phyloP scores from a whole-genome alignment of 2,888 invertebrate species.

The Amaurobius ferox region DNA sequence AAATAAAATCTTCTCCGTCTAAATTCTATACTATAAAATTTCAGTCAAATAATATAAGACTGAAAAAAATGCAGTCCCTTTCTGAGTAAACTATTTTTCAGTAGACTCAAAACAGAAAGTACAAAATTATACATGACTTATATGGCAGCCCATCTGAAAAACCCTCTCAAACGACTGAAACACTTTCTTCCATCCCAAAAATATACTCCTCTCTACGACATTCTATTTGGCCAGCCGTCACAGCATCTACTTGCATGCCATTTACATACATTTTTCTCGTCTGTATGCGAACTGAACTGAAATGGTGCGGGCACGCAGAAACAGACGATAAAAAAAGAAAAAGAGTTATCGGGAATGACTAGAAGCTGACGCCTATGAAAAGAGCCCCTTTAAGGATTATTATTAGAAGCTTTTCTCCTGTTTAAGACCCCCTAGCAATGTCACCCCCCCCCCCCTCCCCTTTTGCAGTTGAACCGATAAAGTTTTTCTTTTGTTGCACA shows the following conservation, averaged over 20 bases:
- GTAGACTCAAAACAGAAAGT: too few species aligned
- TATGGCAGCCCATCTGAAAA: background rate
- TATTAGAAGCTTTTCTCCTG: conserved; percentile 27
- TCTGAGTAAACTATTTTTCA: too few species aligned
- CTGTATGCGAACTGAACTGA: background rate
- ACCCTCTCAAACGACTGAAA: background rate
- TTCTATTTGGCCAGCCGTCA: conserved; percentile 14
- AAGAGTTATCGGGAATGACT: conserved; percentile 6
- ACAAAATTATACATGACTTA: too few species aligned
- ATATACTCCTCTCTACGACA: background rate
- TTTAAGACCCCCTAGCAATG: conserved; percentile 2
- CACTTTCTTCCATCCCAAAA: background rate
- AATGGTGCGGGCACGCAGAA: background rate
- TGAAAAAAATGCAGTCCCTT: too few species aligned
- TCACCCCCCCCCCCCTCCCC: background rate
- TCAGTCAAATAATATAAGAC: too few species aligned
- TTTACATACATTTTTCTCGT: conserved; percentile 9
- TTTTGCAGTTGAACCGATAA: conserved; percentile 8
- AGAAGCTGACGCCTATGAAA: background rate
- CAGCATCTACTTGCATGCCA: conserved; percentile 16
- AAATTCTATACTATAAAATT: too few species aligned
- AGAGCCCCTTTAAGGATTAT: conserved; percentile 18
- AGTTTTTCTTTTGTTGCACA: conserved; percentile 8
- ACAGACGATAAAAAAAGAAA: conserved; percentile 10
- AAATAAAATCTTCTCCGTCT: too few species aligned